phyloP scores from a whole-genome alignment of 1,140 invertebrate species.

The Amphibalanus amphitrite region DNA sequence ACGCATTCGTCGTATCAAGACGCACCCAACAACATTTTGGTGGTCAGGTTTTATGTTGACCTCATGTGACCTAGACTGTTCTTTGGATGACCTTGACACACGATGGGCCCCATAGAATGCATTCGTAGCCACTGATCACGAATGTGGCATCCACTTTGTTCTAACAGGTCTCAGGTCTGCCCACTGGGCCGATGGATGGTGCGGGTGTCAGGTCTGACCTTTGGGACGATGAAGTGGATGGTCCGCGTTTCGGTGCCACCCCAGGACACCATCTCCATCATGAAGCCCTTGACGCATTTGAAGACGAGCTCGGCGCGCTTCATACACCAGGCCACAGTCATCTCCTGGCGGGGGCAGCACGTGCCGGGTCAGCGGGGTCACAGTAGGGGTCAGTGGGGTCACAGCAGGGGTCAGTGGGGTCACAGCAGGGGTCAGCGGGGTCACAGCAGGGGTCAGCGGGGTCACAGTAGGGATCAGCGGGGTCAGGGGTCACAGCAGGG shows the following conservation, averaged over 20 bases:
- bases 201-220: conserved; percentile 31
- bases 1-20: too few relatives aligned
- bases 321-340: conserved; percentile 91
- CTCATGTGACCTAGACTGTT: neutral
- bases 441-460: too few relatives aligned
- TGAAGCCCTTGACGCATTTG: conserved; percentile 98
- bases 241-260: conserved; percentile 78
- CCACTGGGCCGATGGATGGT: conserved; percentile 18
- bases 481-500: too few relatives aligned
- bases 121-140: too few relatives aligned
- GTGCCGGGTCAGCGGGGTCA: too few relatives aligned
- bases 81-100: conserved; percentile 3
- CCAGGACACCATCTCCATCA: conserved; percentile 85
- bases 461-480: too few relatives aligned
- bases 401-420: too few relatives aligned
- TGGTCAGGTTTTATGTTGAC: neutral
- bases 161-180: neutral
- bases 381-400: too few relatives aligned
- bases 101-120: too few relatives aligned
- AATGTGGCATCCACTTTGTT: too few relatives aligned
- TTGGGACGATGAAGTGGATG: conserved; percentile 62
- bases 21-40: too few relatives aligned
- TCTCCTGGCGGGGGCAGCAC: conserved; percentile 44
- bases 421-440: too few relatives aligned
- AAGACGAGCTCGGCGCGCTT: conserved; percentile 89